Conservation (phyloP, 2,113 vertebrate species). For the Macaca nemestrina region DNA sequence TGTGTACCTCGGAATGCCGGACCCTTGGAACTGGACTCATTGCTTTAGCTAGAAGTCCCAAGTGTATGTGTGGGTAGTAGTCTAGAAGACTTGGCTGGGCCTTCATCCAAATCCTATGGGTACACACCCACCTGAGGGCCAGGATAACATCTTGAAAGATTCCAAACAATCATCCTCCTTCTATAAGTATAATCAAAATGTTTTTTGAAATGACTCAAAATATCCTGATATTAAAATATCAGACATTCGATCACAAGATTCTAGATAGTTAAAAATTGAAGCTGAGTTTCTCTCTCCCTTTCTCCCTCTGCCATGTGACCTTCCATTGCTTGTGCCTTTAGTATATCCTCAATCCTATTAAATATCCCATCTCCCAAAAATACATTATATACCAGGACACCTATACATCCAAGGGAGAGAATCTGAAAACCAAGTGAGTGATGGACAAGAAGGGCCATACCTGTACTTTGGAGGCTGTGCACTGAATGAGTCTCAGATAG, state of each 20-base stretch:
- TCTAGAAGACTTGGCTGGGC: not conserved
- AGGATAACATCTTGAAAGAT: not conserved
- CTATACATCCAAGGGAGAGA: not conserved
- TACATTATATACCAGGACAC: not conserved
- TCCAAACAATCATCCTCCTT: not conserved
- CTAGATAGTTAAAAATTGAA: not conserved
- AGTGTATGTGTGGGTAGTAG: not conserved
- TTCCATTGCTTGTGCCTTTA: not conserved
- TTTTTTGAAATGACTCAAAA: not conserved
- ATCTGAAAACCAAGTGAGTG: not conserved
- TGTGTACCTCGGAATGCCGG: not conserved
- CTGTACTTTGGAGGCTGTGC: not conserved
- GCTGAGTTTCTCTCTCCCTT: not conserved
- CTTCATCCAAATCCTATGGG: not conserved
- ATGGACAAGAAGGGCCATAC: not conserved
- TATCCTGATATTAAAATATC: not conserved
- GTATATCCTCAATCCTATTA: not conserved
- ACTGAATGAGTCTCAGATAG: not conserved
- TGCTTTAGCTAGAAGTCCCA: not conserved
- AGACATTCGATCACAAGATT: not conserved
- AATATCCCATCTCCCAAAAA: not conserved
- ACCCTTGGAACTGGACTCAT: not conserved
- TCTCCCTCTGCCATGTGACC: not conserved
- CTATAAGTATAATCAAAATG: not conserved
- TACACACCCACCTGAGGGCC: not conserved